Conservation (phyloP, 2,888 invertebrate species). For the Onchidella celtica region DNA sequence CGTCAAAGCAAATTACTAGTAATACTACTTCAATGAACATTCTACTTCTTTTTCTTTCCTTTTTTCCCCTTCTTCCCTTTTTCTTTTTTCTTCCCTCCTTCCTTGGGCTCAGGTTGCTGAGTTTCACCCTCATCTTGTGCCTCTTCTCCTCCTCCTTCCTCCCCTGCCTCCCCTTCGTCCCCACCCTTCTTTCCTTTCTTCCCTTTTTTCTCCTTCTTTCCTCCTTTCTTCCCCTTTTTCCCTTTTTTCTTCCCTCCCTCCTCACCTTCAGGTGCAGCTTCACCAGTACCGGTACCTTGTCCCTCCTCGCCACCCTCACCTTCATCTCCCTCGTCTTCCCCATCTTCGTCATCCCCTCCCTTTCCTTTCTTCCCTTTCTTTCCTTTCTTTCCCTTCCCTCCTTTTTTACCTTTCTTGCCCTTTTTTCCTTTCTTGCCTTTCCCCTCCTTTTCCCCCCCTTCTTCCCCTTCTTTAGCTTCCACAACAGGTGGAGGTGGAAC, state of each 20-base stretch:
- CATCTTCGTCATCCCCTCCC: neutral
- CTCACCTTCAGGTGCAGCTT: neutral
- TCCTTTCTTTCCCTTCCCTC: neutral
- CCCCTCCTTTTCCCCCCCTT: neutral
- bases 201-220: neutral
- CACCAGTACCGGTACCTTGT: neutral
- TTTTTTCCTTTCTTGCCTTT: conserved; percentile 13
- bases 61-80: neutral
- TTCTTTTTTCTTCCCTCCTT: neutral
- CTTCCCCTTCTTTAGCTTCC: neutral
- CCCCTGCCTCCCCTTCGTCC: neutral
- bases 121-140: neutral
- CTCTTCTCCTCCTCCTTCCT: conserved; percentile 24
- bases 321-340: neutral
- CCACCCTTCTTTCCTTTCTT: conserved; percentile 4
- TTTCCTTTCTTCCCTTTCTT: conserved; percentile 6
- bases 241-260: neutral
- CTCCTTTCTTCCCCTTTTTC: neutral
- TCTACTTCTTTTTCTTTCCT: no score
- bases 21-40: no score
- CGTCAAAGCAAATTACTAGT: no score
- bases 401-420: neutral
- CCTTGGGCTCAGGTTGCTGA: neutral
- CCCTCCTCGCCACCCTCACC: neutral
- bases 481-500: neutral